Base-by-base conservation (phyloP, 2,797 vertebrate genomes). In the Microchirus variegatus region DNA sequence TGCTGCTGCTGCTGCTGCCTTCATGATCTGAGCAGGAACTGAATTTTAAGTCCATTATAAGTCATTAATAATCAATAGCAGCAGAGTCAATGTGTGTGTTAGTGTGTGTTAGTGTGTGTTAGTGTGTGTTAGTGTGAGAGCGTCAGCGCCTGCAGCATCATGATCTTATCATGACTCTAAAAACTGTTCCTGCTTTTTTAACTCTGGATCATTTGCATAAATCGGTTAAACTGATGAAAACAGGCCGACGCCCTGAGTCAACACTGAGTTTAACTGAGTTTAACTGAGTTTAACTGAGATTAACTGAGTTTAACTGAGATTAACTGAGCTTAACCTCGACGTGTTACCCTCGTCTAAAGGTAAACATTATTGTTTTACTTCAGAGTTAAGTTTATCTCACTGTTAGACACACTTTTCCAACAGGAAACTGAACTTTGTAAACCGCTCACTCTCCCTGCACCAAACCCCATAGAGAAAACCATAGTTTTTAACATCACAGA, bases 191-290 rank as follows among this genome's bases (percentile, higher is more conserved):
- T 57, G 53, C 63, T 41, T 14, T 78, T 79, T 88, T 22, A 3
- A 3, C 22, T 81, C 67, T 52, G 67, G 73, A 53, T 35, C 12
- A 86, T 89, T 88, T 90, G 77, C 86, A 91, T 88, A 69, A 86
- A 84, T 67, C 43, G 47, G 72, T 82, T 86, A 67, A 22, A 81
- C 66, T 51, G 58, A 69, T 43, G 8, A 42, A 60, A 84, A 83
- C 89, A 84, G 85, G 83, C 59, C 73, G 9, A 26, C 3, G 63
- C 53, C 57, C 71, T 87, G 31, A 6, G 79, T 86, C 80, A 67
- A 69, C 67, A 65, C 22, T 60, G 62, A 83, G 77, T 83, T 65
- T 78, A 26, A n/a, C n/a, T n/a, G n/a, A n/a, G n/a, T n/a, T n/a
- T n/a, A n/a, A n/a, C n/a, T n/a, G n/a, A n/a, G n/a, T n/a, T n/a